phyloP scores from a whole-genome alignment of 2,797 vertebrate genomes.

The Phrynocephalus vlangalii region DNA sequence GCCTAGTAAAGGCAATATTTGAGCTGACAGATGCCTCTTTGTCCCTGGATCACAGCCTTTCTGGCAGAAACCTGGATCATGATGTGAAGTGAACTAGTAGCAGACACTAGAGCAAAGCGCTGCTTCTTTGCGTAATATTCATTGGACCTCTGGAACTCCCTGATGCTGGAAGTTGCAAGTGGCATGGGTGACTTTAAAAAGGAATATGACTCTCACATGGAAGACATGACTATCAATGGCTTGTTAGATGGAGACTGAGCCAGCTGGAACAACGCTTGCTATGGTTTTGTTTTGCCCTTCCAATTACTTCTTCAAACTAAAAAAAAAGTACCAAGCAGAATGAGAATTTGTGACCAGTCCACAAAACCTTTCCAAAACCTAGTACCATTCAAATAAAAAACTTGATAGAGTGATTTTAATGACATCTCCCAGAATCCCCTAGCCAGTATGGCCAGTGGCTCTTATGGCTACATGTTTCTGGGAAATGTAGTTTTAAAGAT shows the following conservation, averaged over 20 bases:
- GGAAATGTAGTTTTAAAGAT: not conserved
- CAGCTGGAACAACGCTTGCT: not conserved
- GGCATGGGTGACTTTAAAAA: not conserved
- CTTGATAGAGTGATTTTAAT: not conserved
- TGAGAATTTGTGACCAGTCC: no score
- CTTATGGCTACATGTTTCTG: not conserved
- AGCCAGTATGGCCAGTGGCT: not conserved
- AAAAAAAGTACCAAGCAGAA: no score
- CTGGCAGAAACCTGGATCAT: not conserved
- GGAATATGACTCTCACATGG: not conserved
- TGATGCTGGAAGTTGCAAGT: not conserved
- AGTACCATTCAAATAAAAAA: no score
- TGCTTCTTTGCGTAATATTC: not conserved
- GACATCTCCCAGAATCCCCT: not conserved
- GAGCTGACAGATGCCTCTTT: not conserved
- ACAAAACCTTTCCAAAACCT: no score
- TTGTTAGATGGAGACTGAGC: not conserved
- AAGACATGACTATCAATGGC: not conserved
- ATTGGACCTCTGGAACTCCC: not conserved
- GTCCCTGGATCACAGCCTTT: not conserved
- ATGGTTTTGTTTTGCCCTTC: no score
- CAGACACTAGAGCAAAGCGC: no score
- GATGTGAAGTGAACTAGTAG: not conserved
- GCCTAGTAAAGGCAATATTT: not conserved
- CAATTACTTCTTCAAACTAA: no score